Conservation (phyloP, 1,140 invertebrate genomes). For the Centruroides vittatus region DNA sequence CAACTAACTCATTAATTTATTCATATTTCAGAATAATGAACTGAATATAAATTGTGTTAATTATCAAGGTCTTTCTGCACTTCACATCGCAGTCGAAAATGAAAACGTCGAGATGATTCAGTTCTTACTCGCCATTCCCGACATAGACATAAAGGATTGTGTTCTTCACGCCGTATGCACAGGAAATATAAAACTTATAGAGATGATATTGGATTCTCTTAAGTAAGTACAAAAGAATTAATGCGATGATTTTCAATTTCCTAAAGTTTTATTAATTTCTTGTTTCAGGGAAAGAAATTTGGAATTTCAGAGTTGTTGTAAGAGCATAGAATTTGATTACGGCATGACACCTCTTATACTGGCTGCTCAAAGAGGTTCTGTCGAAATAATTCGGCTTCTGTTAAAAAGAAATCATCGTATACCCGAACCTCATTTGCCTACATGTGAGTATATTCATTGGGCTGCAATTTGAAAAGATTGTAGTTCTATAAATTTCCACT, state of each 20-base stretch:
- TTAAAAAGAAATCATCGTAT: conserved; percentile 41
- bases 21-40: too few species aligned
- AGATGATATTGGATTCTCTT: too few species aligned
- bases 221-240: too few species aligned
- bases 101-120: neutral
- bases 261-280: neutral
- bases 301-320: neutral
- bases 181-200: too few species aligned
- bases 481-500: too few species aligned
- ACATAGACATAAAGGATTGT: too few species aligned
- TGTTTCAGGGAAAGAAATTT: too few species aligned
- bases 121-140: neutral
- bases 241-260: neutral
- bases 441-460: conserved; percentile 43
- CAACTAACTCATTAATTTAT: too few species aligned
- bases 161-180: too few species aligned
- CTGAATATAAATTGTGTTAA: too few species aligned
- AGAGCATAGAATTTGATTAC: conserved; percentile 41
- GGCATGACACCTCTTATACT: conserved; percentile 55
- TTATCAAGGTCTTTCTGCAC: too few species aligned
- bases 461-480: conserved; percentile 17
- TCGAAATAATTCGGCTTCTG: conserved; percentile 49
- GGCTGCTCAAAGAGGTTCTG: conserved; percentile 52
- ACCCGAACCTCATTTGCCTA: conserved; percentile 39
- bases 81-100: too few species aligned